Evolutionary conservation across 2,113 vertebrate genomes (phyloP).

Genomic region (Psilopogon haemacephalus): DNA sequence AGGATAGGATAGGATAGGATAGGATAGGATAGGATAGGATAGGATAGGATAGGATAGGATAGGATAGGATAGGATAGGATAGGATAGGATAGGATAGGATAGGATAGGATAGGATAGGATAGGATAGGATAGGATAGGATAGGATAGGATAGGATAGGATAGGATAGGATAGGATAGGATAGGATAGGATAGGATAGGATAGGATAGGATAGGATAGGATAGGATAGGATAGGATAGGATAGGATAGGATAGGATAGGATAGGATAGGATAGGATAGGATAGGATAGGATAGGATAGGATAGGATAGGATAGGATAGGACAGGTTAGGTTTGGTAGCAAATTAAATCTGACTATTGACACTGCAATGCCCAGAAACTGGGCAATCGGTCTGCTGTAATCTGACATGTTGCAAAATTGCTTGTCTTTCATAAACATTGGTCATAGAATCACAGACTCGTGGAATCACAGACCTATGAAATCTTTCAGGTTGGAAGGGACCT

Average conservation of each 20-base stretch:
- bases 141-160: too few species aligned
- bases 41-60: neutral
- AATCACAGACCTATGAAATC: too few species aligned
- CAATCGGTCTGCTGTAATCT: neutral
- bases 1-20: neutral
- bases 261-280: too few species aligned
- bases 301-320: neutral
- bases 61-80: too few species aligned
- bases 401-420: neutral
- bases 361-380: neutral
- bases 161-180: too few species aligned
- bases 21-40: neutral
- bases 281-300: too few species aligned
- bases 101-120: neutral
- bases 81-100: too few species aligned
- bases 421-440: conserved; percentile 1
- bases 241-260: neutral
- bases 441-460: neutral
- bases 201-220: neutral
- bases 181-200: neutral
- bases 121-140: too few species aligned
- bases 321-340: neutral
- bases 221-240: neutral
- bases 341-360: neutral
- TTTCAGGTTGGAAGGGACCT: too few species aligned